These are phyloP conservation scores for cat (Felis catus) DNA, from an alignment of 2,113 vertebrate species.

Conservation along the genomic window DNA sequence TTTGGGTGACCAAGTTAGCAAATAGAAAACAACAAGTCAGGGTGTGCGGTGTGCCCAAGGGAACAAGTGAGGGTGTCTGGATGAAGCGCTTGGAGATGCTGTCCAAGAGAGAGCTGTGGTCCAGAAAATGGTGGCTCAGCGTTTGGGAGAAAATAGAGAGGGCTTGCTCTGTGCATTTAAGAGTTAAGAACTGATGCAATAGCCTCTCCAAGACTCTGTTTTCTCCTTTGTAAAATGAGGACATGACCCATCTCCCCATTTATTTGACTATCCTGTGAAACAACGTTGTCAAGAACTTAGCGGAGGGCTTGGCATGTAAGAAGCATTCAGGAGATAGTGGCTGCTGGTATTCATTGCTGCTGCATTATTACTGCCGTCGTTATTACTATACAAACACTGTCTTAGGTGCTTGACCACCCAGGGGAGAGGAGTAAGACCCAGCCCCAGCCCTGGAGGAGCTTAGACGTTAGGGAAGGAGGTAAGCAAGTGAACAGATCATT, in stretches of 20 bases:
- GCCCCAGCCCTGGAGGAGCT: not conserved
- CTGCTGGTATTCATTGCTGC: rapidly evolving
- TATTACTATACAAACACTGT: not conserved
- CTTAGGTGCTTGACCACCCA: not conserved
- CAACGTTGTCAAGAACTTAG: not conserved
- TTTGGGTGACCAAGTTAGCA: not conserved
- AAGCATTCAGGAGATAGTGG: not conserved
- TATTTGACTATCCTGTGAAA: not conserved
- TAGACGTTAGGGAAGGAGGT: not conserved
- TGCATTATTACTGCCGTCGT: not conserved
- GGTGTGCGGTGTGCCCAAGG: not conserved
- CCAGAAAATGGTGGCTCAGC: not conserved
- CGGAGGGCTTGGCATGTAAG: not conserved
- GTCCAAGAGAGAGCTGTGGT: rapidly evolving
- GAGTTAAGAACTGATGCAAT: not conserved
- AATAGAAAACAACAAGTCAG: not conserved
- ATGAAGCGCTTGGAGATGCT: rapidly evolving
- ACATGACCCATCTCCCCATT: not conserved
- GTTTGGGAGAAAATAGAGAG: not conserved
- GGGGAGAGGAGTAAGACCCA: not conserved
- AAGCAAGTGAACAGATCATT: not conserved
- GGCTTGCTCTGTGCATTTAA: rapidly evolving
- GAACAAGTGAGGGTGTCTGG: not conserved
- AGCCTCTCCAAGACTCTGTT: not conserved
- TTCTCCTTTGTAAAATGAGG: not conserved